Base-by-base conservation (phyloP, 2,113 vertebrate genomes). In the Cottus gobio region DNA sequence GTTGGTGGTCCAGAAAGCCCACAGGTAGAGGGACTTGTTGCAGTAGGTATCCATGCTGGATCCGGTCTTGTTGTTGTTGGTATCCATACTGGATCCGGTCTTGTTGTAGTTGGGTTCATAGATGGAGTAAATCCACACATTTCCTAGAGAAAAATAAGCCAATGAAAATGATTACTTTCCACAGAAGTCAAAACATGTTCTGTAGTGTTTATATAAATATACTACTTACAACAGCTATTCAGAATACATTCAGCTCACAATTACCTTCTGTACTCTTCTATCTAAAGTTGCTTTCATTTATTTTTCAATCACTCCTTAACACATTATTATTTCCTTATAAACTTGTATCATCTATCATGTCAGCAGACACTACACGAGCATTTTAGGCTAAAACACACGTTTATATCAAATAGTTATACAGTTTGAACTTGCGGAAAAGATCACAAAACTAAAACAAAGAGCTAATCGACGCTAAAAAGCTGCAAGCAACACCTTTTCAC, bases 1-100 rank as follows among this genome's bases (percentile, higher is more conserved):
- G 6, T 83, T 92, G 34, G 67, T 90, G 61, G n/a, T 85, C 91
- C 91, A 94, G 75, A 93, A 93, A 7, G 91, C 90, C 69, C 89
- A 91, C 65, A 75, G 70, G 74, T 94, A 92, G 28, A 93, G 72
- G 0, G 87, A 91, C 79, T 69, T 91, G 76, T 93, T 69, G 31
- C 92, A 93, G 88, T 87, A 92, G 0, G 31, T 15, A 6, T 60
- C 30, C 42, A 15, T 3, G 18, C 1, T 57, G 1, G 48, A 50
- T 3, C 22, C 46, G 1, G 72, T 87, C 36, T 71, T 60, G 56
- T 90, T 82, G 75, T 89, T 91, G 76, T 93, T 69, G 0, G 36
- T 15, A 6, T 60, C 30, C 42, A 12, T 3, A 15, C 1, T 57
- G 1, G 48, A 50, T 3, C 22, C 46, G 1, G 72, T 85, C 30